Evolutionary conservation across 2,113 vertebrate species (phyloP), one percentile per base, ranked within the genome.

Genomic region (Coptodon rendalli): DNA sequence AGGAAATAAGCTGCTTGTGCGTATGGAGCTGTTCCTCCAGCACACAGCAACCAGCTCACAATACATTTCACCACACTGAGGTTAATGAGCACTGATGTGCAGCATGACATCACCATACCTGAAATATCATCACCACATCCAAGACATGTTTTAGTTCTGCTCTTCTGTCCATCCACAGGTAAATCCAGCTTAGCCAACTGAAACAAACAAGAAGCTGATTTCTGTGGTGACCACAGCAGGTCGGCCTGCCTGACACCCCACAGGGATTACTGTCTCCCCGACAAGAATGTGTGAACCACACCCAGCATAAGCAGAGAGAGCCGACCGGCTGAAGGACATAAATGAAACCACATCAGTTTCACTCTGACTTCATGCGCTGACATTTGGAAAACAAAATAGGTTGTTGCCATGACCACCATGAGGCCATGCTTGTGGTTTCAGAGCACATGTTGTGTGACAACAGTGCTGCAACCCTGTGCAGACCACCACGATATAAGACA

Each of bases 391-490:
- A 0, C 56, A 59, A 59, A 59, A 3, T 24, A 16, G 56, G 56
- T 29, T 29, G 24, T 59, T 59, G 56, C 56, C 56, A 59, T 59
- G 56, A 61, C 57, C 29, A 61, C 57, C 9, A 6, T 5, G 29
- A 4, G 29, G 57, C 29, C 29, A 34, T 34, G 29, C 29, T 61
- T 34, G 57, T 61, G 29, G 16, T 61, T 61, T 61, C 57, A 61
- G 29, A 34, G 16, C 57, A 61, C 0, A 0, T 0, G 5, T 3
- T 1, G 40, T 43, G 5, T 61, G 57, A 34, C 57, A 34, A 19
- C 9, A 61, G 27, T 61, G 7, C 48, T 50, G 7, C 7, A 4
- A 17, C 16, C 16, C 16, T 1, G 48, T 8, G 29, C 8, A 34
- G 57, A 16, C 6, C 57, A 61, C 27, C 14, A 61, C 5, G 27